Evolutionary conservation across 1,140 invertebrate species (phyloP).

Genomic region (Panagrolaimus sp.): DNA sequence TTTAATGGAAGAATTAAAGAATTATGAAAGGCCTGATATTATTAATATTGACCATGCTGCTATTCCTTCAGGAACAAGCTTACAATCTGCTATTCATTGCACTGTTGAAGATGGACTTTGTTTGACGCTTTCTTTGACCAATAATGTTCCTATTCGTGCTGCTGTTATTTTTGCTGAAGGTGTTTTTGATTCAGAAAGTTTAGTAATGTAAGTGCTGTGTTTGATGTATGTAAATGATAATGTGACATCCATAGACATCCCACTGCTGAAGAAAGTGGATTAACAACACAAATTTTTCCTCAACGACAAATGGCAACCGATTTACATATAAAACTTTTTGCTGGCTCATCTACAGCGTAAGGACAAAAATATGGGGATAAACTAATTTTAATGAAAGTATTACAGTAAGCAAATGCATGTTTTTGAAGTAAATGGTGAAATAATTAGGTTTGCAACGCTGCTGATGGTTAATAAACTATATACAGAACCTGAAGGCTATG

Average conservation of each 20-base stretch:
- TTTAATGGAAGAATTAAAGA: conserved; percentile 28
- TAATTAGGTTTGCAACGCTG: conserved; percentile 38
- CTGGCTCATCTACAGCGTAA: conserved; percentile 32
- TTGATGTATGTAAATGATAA: not conserved
- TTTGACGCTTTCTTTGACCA: conserved; percentile 28
- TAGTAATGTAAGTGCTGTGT: conserved; percentile 27
- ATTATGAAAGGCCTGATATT: conserved; percentile 29
- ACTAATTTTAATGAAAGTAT: conserved; percentile 11
- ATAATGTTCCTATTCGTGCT: conserved; percentile 39
- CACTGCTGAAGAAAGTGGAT: conserved; percentile 22
- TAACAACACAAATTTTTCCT: conserved; percentile 30
- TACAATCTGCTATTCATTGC: conserved; percentile 36
- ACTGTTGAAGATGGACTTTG: conserved; percentile 31
- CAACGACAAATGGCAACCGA: conserved; percentile 33
- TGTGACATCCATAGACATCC: conserved; percentile 33
- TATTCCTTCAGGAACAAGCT: conserved; percentile 30
- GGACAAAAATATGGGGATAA: not conserved
- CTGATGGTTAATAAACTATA: conserved; percentile 1
- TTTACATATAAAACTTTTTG: conserved; percentile 40
- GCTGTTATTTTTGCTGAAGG: conserved; percentile 44
- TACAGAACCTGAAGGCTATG: conserved; percentile 22
- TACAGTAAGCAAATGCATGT: conserved; percentile 38
- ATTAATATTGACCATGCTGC: conserved; percentile 19
- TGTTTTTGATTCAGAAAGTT: conserved; percentile 46
- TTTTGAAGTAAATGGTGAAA: conserved; percentile 36